Base-by-base conservation (phyloP, 2,797 vertebrate genomes). In the Takifugu ocellatus region DNA sequence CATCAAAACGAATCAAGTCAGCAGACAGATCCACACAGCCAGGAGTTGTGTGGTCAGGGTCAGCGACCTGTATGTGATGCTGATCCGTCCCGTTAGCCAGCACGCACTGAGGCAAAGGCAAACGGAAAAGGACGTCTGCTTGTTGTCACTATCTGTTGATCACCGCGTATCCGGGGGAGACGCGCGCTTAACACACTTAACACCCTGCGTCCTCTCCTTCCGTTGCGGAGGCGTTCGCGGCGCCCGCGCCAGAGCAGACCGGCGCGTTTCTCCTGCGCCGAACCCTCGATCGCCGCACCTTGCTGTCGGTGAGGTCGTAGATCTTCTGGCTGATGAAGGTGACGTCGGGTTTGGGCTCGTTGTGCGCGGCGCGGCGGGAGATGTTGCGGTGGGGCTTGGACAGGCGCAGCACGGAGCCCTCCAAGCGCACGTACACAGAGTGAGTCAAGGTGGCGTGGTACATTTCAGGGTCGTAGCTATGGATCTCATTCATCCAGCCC, bases 401-500 rank as follows among this genome's bases (percentile, higher is more conserved):
- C 82, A 99, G 93, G 50, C 97, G 91, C 73, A 99, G 87, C 27
- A 93, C 92, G 11, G 91, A 93, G 75, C 95, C 96, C 78, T 99
- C 97, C 0, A 99, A 92, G 25, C 96, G 91, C 72, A 98, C 93
- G 43, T 92, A 99, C 61, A 99, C 90, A 0, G 97, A 99, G 84
- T 98, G 95, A 42, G 97, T 98, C 82, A 98, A 79, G 0, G 96
- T 98, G 47, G 97, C 97, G 36, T 98, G 97, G 87, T 99, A 99
- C 10, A 92, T 96, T 90, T 99, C 97, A 6, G 96, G 95, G 86
- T 99, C 94, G 6, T 99, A 99, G 90, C 81, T 94, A 82, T 90
- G 81, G 84, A 99, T 98, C 86, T 99, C 96, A 66, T 99, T 99
- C 97, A 99, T 98, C 97, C 97, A 99, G 71, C 96, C 97, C 97